A percentile compares a stretch with the other conserved stretches of the same genome.
These are phyloP conservation scores for Thelaira solivaga DNA, from an alignment of 2,888 invertebrate genomes.

Conservation along the genomic window DNA sequence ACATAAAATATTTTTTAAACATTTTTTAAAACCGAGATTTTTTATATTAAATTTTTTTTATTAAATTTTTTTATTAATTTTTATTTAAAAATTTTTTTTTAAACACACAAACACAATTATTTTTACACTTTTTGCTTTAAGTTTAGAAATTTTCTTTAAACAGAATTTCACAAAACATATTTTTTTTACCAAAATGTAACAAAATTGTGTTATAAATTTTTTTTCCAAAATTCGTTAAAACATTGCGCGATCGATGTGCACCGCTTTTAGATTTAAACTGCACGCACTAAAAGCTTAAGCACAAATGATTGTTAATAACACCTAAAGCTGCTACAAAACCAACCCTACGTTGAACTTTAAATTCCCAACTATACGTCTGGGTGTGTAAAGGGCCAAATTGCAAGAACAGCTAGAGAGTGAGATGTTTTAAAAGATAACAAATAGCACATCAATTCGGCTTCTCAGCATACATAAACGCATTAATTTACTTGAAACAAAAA, in stretches of 20 bases:
- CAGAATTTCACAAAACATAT: not conserved
- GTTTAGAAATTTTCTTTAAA: not conserved
- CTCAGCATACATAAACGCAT: too few species aligned
- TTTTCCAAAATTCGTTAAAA: not conserved
- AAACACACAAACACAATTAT: constrained; percentile 21
- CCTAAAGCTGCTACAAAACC: constrained; percentile 14
- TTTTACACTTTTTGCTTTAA: constrained; percentile 50
- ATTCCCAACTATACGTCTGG: constrained; percentile 32
- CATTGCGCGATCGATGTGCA: not conserved
- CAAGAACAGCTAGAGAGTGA: too few species aligned
- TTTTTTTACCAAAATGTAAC: constrained; percentile 51
- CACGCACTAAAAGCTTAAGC: constrained; percentile 66
- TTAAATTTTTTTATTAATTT: not conserved
- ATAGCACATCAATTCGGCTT: too few species aligned
- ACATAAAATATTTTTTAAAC: constrained; percentile 48
- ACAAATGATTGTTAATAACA: constrained; percentile 68
- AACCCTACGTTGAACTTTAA: constrained; percentile 19
- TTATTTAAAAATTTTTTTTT: not conserved
- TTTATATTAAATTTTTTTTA: not conserved
- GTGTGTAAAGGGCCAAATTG: too few species aligned
- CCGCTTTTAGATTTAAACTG: constrained; percentile 63
- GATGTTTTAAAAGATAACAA: too few species aligned
- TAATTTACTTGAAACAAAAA: too few species aligned
- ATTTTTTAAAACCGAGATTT: constrained; percentile 41
- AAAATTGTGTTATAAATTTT: constrained; percentile 39